Evolutionary conservation across 2,888 invertebrate genomes (phyloP), one percentile per base, ranked within the genome.

Genomic region (Scaptomyza caliginosa): DNA sequence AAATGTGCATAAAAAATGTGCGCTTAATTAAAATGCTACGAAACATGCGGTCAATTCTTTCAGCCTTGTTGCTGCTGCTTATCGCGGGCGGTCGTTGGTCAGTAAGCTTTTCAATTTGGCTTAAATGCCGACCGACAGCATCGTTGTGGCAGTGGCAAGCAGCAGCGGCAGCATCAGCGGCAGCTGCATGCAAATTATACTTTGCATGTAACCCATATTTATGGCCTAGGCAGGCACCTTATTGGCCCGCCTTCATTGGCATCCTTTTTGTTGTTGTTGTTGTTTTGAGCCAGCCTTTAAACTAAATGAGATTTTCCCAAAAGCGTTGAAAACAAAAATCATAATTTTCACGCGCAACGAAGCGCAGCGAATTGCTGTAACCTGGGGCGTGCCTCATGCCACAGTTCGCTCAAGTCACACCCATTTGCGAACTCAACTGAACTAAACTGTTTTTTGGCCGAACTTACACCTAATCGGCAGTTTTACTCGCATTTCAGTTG

Each of bases 291-390:
- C n/a, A 68, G 56, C 49, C 57, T 58, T 72, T 57, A 63, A 71
- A 71, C 79, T 67, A 82, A 81, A 85, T 81, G 85, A 81, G 82
- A 79, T 79, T 85, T 71, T 68, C 74, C 66, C 52, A 69, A 79
- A 85, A 76, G 54, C 59, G n/a, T n/a, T n/a, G n/a, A 56, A 45
- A 75, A 81, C 79, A 81, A 82, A 32, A 85, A 75, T 74, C 78
- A 83, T 84, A 86, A 86, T 84, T 84, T 84, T 63, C 84, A 86
- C 79, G 84, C 86, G 79, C 86, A 84, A 79, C 82, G 73, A 70
- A 84, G 86, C 86, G 70, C 79, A 67, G 54, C 77, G 69, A 84
- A 84, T 86, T 82, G 82, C 63, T 66, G 23, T 67, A 50, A 30
- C 40, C 36, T 50, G 71, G 66, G 80, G 84, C 84, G 84, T 74